Evolutionary conservation across 1,140 invertebrate genomes (phyloP), one percentile per base, ranked within the genome.

Genomic region (Drosophila arawakana): DNA sequence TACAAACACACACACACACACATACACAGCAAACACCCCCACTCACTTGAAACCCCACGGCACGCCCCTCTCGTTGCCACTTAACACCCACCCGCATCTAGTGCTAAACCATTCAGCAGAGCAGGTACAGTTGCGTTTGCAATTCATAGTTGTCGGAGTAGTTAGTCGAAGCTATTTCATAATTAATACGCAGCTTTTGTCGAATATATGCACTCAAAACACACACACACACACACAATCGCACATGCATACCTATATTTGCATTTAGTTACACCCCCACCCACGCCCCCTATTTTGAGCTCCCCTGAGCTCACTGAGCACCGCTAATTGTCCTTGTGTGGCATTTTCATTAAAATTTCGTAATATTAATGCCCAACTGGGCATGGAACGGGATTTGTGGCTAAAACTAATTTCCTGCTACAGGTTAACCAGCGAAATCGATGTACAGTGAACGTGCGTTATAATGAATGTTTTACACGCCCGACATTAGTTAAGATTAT

Each of bases 321-420:
- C 50, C 50, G 50, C 50, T 54, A 54, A 54, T 54, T 54, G 50
- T 67, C 60, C 52, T 68, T 46, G 55, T 66, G 66, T 70, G 78
- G 82, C 44, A 79, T 78, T 88, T 84, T 83, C 84, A 88, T 88
- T 89, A 84, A 89, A 84, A 78, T 89, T 89, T 73, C 62, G 80
- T 89, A 80, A 84, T 83, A 88, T 85, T 85, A 86, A 85, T 86
- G 79, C 44, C 35, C 39, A 67, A 39, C 39, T 52, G 39, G 59
- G n/a, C n/a, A 15, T 35, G 35, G 46, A 11, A 49, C 39, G 35
- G 46, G n/a, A 49, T 21, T 15, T 72, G 70, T 72, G 83, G 83
- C 84, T 73, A 88, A 86, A 86, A 83, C 84, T 78, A 86, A 86
- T 86, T 88, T 86, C 80, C 80, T 67, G 69, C 49, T 54, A 35